Base-by-base conservation (phyloP, 1,140 invertebrate species). In the Drosophila orena region DNA sequence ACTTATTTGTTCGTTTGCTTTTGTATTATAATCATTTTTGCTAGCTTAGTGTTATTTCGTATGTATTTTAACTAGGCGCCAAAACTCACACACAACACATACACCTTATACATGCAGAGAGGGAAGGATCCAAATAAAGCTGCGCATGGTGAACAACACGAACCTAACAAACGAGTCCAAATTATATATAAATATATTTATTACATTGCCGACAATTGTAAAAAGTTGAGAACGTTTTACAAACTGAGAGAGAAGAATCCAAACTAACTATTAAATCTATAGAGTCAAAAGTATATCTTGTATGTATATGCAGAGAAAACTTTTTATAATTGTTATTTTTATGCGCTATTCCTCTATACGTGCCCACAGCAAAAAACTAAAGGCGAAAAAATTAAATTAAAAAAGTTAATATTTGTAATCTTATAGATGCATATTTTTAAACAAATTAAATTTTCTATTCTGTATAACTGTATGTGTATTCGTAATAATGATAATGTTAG, bases 1-100 rank as follows among this genome's bases (percentile, higher is more conserved):
- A 91, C 89, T 91, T 91, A 91, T 91, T 85, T 91, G 81, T 90
- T 91, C 49, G 78, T 83, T 86, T 90, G 88, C 86, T 91, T 90
- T 90, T 91, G 88, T 91, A 90, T 91, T 84, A 91, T 91, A 91
- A 89, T 89, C 65, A 83, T 79, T 83, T 89, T 88, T 86, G 84
- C 83, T 83, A 88, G 84, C 65, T 88, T 88, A 81, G 81, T 86
- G 70, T 81, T 86, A 85, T 86, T 86, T 89, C 84, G 83, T 79
- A 86, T 89, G 81, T 86, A 85, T 88, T 76, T 83, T 86, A 83
- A 79, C 62, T 62, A 85, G 69, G 78, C 69, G 62, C 58, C 55
- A 65, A 59, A 61, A 74, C 66, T 61, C 56, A 77, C 61, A 70
- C 56, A 62, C 75, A 61, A 55, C 38, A 72, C 47, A 38, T 37